Evolutionary conservation across 2,113 vertebrate species (phyloP), one percentile per base, ranked within the genome.

Genomic region (Thomomys bottae): DNA sequence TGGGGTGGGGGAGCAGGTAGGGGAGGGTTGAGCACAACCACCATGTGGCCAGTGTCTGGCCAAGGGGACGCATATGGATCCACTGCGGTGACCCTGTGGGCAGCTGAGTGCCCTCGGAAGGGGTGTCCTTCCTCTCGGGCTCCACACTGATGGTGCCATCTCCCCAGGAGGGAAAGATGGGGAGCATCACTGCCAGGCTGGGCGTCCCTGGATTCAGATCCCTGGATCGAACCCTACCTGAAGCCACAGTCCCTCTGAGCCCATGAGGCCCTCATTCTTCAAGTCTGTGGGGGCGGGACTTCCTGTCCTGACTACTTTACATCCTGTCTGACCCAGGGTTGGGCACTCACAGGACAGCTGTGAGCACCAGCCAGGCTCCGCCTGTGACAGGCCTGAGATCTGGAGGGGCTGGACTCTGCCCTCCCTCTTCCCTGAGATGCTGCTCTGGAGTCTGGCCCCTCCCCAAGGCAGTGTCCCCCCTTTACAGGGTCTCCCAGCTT

Each of bases 221-320:
- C 32, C 34, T 68, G 67, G 77, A 26, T 72, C 76, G 72, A 81
- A 64, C 68, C 83, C n/a, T 66, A 61, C 78, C 87, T 87, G 84
- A 72, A 4, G 34, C 57, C 15, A 1, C 32, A 30, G 2, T 2
- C 0, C 61, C 42, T 71, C 21, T 40, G 15, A 34, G 32, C 9
- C 20, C 21, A 5, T 8, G 6, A 30, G 2, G 23, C 57, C 36
- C 0, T 6, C 73, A 40, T n/a, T 15, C 61, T 40, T 84, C 63
- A 34, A 3, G 9, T n/a, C 66, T 40, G 40, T 54, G 72, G 34
- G 30, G 80, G 6, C 30, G 72, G 73, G 11, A 20, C 21, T 87
- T 93, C 12, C 67, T 26, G 9, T 77, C 45, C 11, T 36, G 28
- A 21, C 9, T 17, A 83, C 24, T 38, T 14, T 7, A 26, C 23